Evolutionary conservation across 1,140 invertebrate species (phyloP).

Genomic region (Pararge aegeria): DNA sequence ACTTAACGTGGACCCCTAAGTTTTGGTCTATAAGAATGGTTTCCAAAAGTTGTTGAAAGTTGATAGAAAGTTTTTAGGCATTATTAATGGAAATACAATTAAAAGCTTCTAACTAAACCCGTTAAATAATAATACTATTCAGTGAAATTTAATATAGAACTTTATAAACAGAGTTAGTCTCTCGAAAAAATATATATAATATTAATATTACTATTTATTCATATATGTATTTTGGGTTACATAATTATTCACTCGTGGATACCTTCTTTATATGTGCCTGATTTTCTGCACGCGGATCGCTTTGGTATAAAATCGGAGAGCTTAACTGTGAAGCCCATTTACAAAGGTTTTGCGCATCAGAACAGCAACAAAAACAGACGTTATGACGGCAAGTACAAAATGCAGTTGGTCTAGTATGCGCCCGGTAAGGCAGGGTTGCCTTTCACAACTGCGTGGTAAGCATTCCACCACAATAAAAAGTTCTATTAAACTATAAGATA

Average conservation of each 20-base stretch:
- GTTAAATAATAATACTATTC: too few species aligned
- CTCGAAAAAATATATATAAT: too few species aligned
- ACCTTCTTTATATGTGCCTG: not conserved
- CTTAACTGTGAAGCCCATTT: conserved; percentile 19
- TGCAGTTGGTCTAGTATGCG: conserved; percentile 51
- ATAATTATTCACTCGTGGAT: not conserved
- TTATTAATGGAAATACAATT: too few species aligned
- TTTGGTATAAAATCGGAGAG: not conserved
- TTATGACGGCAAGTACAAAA: conserved; percentile 22
- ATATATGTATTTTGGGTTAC: too few species aligned
- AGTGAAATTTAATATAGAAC: too few species aligned
- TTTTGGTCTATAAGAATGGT: too few species aligned
- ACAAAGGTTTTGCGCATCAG: conserved; percentile 8
- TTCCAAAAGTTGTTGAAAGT: too few species aligned
- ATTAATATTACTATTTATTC: too few species aligned
- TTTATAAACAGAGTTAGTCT: too few species aligned
- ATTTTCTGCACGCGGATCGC: not conserved
- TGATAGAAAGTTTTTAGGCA: too few species aligned
- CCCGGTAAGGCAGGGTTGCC: conserved; percentile 31
- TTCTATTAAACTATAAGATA: conserved; percentile 14
- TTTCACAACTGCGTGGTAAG: conserved; percentile 46
- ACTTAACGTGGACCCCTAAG: too few species aligned
- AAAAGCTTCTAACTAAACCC: too few species aligned
- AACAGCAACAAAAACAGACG: conserved; percentile 6
- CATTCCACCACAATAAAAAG: conserved; percentile 38